Percentiles rank a stretch among this genome's conserved stretches.
Conservation (phyloP, 1,140 invertebrate genomes). For the Cotesia glomerata region DNA sequence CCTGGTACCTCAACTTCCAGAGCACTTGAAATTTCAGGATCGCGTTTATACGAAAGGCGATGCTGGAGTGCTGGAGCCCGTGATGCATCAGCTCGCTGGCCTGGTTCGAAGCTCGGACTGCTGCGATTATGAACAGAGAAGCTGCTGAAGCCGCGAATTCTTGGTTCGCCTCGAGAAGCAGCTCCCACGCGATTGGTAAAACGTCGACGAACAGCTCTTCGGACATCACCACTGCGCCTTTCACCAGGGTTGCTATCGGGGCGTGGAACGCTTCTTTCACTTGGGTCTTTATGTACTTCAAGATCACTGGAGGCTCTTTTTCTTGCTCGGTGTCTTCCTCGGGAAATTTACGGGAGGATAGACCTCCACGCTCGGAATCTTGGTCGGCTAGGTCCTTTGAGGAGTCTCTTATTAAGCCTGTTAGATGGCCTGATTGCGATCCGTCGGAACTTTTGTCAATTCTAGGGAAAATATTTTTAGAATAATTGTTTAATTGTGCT, state of each 20-base stretch:
- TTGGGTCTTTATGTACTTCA: conserved; percentile 87
- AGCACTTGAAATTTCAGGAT: conserved; percentile 91
- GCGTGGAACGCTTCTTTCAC: conserved; percentile 88
- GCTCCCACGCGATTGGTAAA: conserved; percentile 91
- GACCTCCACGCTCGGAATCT: conserved; percentile 54
- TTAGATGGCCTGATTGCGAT: conserved; percentile 57
- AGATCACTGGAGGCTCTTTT: conserved; percentile 73
- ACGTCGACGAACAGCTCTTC: conserved; percentile 89
- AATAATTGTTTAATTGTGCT: background rate
- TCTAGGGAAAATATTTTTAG: conserved; percentile 42
- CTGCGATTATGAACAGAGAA: conserved; percentile 88
- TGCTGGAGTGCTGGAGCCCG: conserved; percentile 83
- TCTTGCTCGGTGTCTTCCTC: conserved; percentile 55
- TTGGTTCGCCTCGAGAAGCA: conserved; percentile 82
- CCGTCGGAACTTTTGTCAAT: conserved; percentile 65
- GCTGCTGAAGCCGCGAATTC: conserved; percentile 83
- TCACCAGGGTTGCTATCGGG: conserved; percentile 86
- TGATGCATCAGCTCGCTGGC: conserved; percentile 87
- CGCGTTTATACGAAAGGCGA: conserved; percentile 77
- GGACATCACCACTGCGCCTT: conserved; percentile 88
- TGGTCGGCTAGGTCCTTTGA: conserved; percentile 59
- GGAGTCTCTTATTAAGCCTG: conserved; percentile 54
- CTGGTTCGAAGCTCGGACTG: conserved; percentile 87
- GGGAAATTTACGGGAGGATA: conserved; percentile 59
- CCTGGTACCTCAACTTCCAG: conserved; percentile 97